These are phyloP conservation scores for Heliconius melpomene DNA, from an alignment of 1,140 invertebrate species.

Conservation along the genomic window DNA sequence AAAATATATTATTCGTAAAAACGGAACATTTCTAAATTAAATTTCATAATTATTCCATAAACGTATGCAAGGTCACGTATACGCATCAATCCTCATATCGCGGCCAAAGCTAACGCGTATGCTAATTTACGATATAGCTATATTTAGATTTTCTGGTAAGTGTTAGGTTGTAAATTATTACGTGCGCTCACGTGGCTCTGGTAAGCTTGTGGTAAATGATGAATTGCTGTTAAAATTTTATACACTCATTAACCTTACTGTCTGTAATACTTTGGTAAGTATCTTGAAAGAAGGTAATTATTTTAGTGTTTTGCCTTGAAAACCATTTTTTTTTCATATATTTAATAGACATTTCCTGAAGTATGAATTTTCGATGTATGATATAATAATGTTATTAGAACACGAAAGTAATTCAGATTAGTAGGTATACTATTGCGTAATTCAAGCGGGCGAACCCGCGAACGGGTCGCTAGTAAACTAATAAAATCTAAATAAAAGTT, in stretches of 20 bases:
- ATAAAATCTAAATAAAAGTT: background rate
- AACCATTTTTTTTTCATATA: too few relatives aligned
- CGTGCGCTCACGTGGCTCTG: background rate
- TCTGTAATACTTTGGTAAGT: too few relatives aligned
- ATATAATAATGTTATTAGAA: too few relatives aligned
- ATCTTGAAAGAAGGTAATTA: too few relatives aligned
- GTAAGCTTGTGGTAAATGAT: background rate
- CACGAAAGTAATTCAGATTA: too few relatives aligned
- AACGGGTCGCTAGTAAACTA: too few relatives aligned
- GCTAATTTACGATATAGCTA: conserved; percentile 29
- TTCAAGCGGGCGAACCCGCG: too few relatives aligned
- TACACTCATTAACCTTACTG: background rate
- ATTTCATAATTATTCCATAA: conserved; percentile 25
- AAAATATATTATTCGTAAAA: background rate
- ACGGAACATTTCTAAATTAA: background rate
- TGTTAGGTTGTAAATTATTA: conserved; percentile 9
- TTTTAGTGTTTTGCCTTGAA: too few relatives aligned
- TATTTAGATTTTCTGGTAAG: conserved; percentile 23
- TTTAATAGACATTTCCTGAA: too few relatives aligned
- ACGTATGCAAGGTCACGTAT: conserved; percentile 31
- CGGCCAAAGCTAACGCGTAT: conserved; percentile 18
- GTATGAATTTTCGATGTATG: too few relatives aligned
- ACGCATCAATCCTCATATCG: conserved; percentile 26
- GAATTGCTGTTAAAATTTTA: conserved; percentile 9
- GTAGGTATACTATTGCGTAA: too few relatives aligned